These are phyloP conservation scores for Forficula auricularia DNA, from an alignment of 1,140 invertebrate species.

Conservation along the genomic window DNA sequence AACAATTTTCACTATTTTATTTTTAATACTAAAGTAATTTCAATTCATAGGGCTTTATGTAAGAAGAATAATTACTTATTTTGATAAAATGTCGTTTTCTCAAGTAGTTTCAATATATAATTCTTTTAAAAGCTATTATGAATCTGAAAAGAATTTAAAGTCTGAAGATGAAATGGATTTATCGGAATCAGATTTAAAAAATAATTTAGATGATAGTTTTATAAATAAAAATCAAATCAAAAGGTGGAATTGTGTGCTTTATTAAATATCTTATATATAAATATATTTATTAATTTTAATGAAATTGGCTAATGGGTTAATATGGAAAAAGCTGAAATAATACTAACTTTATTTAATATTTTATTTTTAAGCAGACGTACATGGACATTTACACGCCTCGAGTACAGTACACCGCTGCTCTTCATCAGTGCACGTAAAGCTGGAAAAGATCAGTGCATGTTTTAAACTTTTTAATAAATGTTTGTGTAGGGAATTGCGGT, in stretches of 20 bases:
- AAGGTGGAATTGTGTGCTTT: slow-evolving; percentile 8
- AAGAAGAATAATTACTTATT: slow-evolving; percentile 55
- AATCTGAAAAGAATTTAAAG: slow-evolving; percentile 23
- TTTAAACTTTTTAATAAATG: too few species aligned
- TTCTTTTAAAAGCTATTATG: slow-evolving; percentile 43
- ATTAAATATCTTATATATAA: neutral
- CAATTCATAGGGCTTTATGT: slow-evolving; percentile 51
- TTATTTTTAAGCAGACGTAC: too few species aligned
- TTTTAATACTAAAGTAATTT: slow-evolving; percentile 16
- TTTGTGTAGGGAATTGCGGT: too few species aligned
- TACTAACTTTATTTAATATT: too few species aligned
- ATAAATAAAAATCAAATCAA: too few species aligned
- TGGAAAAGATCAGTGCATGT: too few species aligned
- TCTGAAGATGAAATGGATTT: neutral
- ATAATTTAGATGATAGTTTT: slow-evolving; percentile 9
- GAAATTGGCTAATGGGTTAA: neutral
- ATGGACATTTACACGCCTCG: too few species aligned
- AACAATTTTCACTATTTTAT: slow-evolving; percentile 13
- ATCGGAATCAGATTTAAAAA: slow-evolving; percentile 3
- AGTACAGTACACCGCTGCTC: too few species aligned
- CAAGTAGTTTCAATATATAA: slow-evolving; percentile 52
- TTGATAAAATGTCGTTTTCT: slow-evolving; percentile 66
- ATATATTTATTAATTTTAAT: neutral
- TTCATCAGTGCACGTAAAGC: too few species aligned
- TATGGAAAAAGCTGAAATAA: too few species aligned